phyloP scores from a whole-genome alignment of 1,140 invertebrate species.

The Drosophila miranda region DNA sequence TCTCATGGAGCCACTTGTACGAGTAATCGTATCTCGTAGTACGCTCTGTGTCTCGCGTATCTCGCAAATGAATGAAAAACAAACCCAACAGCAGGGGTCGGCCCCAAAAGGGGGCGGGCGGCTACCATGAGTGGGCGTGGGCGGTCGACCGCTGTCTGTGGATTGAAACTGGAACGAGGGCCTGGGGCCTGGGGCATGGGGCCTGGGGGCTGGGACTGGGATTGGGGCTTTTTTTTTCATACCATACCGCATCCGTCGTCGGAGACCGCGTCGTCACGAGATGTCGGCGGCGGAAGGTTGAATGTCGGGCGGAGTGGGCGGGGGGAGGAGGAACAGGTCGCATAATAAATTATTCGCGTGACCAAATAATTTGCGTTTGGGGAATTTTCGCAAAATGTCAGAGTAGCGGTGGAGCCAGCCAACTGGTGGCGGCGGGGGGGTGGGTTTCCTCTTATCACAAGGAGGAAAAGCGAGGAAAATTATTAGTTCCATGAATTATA shows the following conservation, averaged over 20 bases:
- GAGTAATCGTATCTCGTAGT: constrained; percentile 49
- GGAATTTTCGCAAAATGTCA: constrained; percentile 52
- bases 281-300: constrained; percentile 24
- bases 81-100: constrained; percentile 19
- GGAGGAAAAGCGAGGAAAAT: constrained; percentile 23
- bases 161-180: constrained; percentile 4
- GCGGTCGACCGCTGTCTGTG: not conserved
- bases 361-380: constrained; percentile 76
- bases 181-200: constrained; percentile 1
- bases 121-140: constrained; percentile 3
- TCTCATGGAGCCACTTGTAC: constrained; percentile 54
- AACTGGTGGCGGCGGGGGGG: no score
- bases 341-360: constrained; percentile 80
- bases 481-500: constrained; percentile 65
- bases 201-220: constrained; percentile 18
- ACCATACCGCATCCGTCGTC: constrained; percentile 59
- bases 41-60: constrained; percentile 39
- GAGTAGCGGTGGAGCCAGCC: not conserved
- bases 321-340: constrained; percentile 48
- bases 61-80: constrained; percentile 69
- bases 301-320: not conserved
- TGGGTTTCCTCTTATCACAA: constrained; percentile 31
- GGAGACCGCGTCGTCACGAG: constrained; percentile 58
- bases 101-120: constrained; percentile 5
- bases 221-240: constrained; percentile 36